These are phyloP conservation scores for Phenganax marumi DNA, from an alignment of 92 coral and sea anemone species.

Conservation along the genomic window DNA sequence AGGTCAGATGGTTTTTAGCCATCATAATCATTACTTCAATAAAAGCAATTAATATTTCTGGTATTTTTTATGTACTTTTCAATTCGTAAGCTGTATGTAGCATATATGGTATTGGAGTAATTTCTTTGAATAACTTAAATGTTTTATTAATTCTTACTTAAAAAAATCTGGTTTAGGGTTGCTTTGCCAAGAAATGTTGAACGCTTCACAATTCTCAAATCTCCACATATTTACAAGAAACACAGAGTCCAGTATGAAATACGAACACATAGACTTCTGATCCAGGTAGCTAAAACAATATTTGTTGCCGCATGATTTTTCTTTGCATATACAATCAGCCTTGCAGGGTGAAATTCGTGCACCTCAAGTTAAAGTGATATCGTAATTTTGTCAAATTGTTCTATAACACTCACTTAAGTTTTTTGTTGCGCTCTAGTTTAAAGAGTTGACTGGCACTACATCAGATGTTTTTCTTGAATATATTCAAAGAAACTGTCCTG, in stretches of 20 bases:
- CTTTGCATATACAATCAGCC: not conserved
- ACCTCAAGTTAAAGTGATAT: not conserved
- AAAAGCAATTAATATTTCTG: too few relatives aligned
- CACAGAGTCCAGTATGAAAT: conserved; percentile 97
- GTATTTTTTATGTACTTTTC: too few relatives aligned
- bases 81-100: too few relatives aligned
- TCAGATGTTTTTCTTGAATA: conserved; percentile 93
- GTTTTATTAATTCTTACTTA: too few relatives aligned
- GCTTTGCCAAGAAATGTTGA: conserved; percentile 76
- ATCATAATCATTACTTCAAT: too few relatives aligned
- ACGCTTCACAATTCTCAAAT: conserved; percentile 87
- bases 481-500: conserved; percentile 92
- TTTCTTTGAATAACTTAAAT: too few relatives aligned
- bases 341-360: not conserved
- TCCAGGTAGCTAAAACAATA: not conserved
- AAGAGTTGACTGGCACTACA: conserved; percentile 78
- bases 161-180: conserved; percentile 52
- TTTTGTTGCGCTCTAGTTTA: conserved; percentile 52
- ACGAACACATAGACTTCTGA: conserved; percentile 78
- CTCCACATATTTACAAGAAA: conserved; percentile 98
- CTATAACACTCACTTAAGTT: too few relatives aligned
- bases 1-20: not conserved
- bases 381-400: not conserved
- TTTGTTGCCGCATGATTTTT: not conserved
- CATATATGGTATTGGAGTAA: too few relatives aligned